These are phyloP conservation scores for Lanius collurio DNA, from an alignment of 2,113 vertebrate species.

Conservation along the genomic window DNA sequence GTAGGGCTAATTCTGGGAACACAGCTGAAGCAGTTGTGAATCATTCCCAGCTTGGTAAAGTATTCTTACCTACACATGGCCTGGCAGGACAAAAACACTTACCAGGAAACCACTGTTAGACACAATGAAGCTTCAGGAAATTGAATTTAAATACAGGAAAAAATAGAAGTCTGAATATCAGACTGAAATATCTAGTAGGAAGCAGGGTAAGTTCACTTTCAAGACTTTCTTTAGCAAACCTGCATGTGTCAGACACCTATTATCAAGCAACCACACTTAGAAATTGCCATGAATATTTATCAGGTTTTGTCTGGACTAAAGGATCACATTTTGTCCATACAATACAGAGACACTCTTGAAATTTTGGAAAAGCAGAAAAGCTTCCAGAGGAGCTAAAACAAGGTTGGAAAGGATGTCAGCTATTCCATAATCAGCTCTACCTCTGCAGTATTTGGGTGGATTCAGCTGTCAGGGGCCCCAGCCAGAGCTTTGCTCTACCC, in stretches of 20 bases:
- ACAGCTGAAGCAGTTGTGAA: rapidly evolving
- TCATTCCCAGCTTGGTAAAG: neutral
- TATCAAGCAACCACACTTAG: neutral
- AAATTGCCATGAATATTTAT: neutral
- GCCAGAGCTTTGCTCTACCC: neutral
- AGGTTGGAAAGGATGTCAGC: neutral
- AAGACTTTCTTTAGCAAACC: neutral
- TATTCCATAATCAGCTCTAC: neutral
- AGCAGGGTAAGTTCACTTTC: neutral
- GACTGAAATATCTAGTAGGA: neutral
- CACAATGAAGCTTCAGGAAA: neutral
- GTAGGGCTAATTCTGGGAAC: neutral
- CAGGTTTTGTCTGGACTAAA: neutral
- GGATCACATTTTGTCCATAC: neutral
- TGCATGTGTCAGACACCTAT: neutral
- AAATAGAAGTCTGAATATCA: neutral
- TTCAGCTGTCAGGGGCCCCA: neutral
- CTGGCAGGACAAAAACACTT: neutral
- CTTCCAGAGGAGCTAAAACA: neutral
- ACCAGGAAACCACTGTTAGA: neutral
- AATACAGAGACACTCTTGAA: neutral
- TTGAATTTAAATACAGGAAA: neutral
- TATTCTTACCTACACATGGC: neutral
- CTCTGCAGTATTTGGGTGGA: neutral
- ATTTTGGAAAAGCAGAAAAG: neutral